Base-by-base conservation (phyloP, 2,113 vertebrate species). In the Esox niger region DNA sequence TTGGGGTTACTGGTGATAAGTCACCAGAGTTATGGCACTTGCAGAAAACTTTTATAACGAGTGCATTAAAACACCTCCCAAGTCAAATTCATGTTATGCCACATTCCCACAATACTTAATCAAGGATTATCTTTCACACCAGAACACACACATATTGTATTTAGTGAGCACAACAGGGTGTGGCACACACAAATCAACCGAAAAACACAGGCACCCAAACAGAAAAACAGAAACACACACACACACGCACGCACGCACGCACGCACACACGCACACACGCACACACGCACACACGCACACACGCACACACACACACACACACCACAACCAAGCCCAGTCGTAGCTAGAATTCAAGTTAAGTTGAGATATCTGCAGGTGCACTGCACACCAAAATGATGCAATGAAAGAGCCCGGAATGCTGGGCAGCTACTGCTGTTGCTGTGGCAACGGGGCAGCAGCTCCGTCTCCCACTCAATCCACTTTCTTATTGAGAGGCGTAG, bases 381-480 rank as follows among this genome's bases (percentile, higher is more conserved):
- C 59, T 23, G 27, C 32, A 35, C 59, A 61, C 21, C 6, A 9
- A 33, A 1, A 61, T 26, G 23, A 57, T 5, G 1, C 55, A 57
- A 9, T 13, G 23, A 13, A 23, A 26, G 23, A 57, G 23, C 6
- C 55, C 4, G 9, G 13, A 21, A 57, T 3, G 0, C 8, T 6
- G 6, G 10, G 25, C n/a, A 27, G 23, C 55, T 57, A 30, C 57
- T 32, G 57, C 57, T 59, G 57, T 59, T 59, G 57, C 57, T 30
- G 57, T 59, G 57, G 20, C 13, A 59, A 59, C 57, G 17, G 31
- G 47, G 27, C 27, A 31, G 57, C 29, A 29, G 55, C 25, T 56
- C 54, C 10, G n/a, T 27, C 47, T 52, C 47, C 47, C 47, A 52
- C 10, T 52, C 47, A n/a, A n/a, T n/a, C 47, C n/a, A 0, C 17